Base-by-base conservation (phyloP, 2,888 invertebrate genomes). In the Latrodectus elegans region DNA sequence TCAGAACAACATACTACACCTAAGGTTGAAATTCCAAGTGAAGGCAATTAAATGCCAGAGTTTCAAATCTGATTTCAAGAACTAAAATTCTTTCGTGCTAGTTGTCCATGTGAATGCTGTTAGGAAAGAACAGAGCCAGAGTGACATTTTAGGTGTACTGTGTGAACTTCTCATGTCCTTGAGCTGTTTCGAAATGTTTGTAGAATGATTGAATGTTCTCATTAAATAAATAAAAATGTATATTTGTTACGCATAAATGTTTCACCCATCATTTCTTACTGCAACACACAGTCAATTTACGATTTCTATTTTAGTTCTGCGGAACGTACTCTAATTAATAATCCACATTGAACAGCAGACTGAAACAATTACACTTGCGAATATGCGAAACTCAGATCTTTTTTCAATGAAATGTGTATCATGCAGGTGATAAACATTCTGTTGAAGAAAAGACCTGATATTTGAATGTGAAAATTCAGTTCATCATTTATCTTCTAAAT, bases 181-280 rank as follows among this genome's bases (percentile, higher is more conserved):
- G 71, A 86, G 76, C 64, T 81, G 81, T 81, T 77, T 70, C 72
- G 77, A 86, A 86, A 86, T 81, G 81, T 86, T 81, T 86, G 86
- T 86, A 86, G 86, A 86, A 86, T 73, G 77, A 86, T 76, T 86
- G 86, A 86, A 86, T 86, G 86, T 81, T 86, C 86, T 81, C 81
- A 86, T 86, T 86, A 86, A 78, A 76, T 81, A 81, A 81, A 81
- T 81, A 81, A 86, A 73, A 81, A 81, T 81, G 86, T 86, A 86
- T 81, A 86, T 86, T 86, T 86, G 81, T 86, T 86, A 86, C 86
- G 86, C 77, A 86, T 80, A 81, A 68, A 38, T 76, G 22, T 74
- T 15, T 12, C 17, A 26, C 0, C n/a, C n/a, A 55, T 60, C n/a
- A 10, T 15, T 10, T 60, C 10, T 15, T 11, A 15, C 60, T 60